A percentile compares a stretch with the other conserved stretches of the same genome.
phyloP scores from a whole-genome alignment of 2,888 invertebrate species.

The Actias luna region DNA sequence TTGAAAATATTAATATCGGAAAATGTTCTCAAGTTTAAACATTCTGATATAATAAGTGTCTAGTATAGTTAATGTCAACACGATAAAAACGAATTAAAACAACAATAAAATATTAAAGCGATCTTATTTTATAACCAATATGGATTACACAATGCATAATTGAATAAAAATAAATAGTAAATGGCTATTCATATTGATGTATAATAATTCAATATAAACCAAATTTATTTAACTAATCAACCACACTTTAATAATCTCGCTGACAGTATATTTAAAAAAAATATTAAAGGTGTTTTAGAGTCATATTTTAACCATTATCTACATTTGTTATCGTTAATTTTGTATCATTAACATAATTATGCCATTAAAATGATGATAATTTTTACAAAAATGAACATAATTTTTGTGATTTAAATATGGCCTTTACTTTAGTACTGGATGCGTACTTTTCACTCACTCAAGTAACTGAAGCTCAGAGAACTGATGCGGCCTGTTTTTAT shows the following conservation, averaged over 20 bases:
- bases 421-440: slow-evolving; percentile 10
- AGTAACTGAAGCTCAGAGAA: neutral
- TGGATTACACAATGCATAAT: neutral
- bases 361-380: slow-evolving; percentile 43
- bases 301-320: neutral
- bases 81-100: neutral
- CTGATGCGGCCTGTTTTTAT: neutral
- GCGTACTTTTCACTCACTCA: slow-evolving; percentile 1
- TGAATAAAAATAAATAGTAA: neutral
- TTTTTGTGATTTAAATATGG: slow-evolving; percentile 10
- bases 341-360: slow-evolving; percentile 34
- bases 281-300: neutral
- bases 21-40: no score
- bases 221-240: neutral
- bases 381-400: slow-evolving; percentile 30
- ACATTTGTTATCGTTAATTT: slow-evolving; percentile 29
- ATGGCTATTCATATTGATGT: neutral
- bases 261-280: neutral
- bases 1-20: no score
- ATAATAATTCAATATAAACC: neutral
- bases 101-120: neutral
- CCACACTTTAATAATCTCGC: neutral
- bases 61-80: neutral
- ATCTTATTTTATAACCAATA: neutral
- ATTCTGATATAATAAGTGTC: no score